These are phyloP conservation scores for Sardinella longiceps DNA, from an alignment of 2,797 vertebrate genomes.

Conservation along the genomic window DNA sequence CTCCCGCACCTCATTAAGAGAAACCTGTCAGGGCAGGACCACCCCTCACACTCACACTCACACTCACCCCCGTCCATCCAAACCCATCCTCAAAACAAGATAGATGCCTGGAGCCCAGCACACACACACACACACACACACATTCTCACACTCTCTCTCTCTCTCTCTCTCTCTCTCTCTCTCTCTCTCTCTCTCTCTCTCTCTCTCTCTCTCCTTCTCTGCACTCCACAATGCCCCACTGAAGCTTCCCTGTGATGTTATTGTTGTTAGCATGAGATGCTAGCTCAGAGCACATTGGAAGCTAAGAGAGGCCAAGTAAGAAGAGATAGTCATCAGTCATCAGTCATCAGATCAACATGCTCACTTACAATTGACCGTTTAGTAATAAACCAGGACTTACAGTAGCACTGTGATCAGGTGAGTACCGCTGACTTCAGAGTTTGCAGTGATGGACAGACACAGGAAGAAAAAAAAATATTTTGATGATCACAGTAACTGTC, in stretches of 20 bases:
- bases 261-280: background rate
- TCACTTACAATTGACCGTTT: no score
- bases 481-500: background rate
- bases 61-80: slow-evolving; percentile 12
- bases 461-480: background rate
- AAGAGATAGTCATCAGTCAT: background rate
- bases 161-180: background rate
- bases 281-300: background rate
- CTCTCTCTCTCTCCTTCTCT: slow-evolving; percentile 3
- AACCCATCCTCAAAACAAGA: slow-evolving; percentile 43
- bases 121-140: no score
- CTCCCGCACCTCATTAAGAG: slow-evolving; percentile 70
- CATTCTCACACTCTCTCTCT: slow-evolving; percentile 1
- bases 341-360: background rate
- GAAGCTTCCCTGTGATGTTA: background rate
- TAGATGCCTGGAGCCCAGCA: slow-evolving; percentile 50
- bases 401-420: background rate
- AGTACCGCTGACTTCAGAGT: background rate
- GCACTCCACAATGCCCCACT: background rate
- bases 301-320: background rate
- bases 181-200: no score
- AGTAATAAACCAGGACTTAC: no score
- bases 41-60: background rate
- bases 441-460: no score
- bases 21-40: slow-evolving; percentile 54